phyloP scores from a whole-genome alignment of 2,797 vertebrate species.

The Taeniopygia guttata region DNA sequence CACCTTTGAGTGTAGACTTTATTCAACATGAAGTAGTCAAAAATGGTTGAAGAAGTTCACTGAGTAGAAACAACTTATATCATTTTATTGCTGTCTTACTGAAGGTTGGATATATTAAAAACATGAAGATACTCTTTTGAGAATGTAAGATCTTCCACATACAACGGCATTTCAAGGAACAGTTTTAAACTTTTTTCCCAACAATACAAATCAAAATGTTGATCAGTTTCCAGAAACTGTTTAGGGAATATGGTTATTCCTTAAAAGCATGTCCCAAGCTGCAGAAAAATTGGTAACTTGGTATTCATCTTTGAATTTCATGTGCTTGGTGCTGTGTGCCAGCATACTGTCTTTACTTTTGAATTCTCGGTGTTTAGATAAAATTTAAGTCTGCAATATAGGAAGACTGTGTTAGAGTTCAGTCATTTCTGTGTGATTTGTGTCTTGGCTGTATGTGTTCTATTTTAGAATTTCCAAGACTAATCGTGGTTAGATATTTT shows the following conservation, averaged over 20 bases:
- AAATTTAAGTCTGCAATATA: not conserved
- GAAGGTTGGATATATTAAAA: not conserved
- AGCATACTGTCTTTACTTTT: not conserved
- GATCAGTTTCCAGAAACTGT: not conserved
- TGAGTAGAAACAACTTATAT: not conserved
- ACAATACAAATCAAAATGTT: not conserved
- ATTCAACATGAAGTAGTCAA: not conserved
- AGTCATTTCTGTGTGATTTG: not conserved
- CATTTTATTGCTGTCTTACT: not conserved
- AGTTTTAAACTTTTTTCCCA: not conserved
- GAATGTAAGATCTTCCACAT: not conserved
- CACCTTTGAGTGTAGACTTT: not conserved
- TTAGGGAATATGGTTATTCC: not conserved
- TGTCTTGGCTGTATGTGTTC: not conserved
- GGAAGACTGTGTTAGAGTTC: not conserved
- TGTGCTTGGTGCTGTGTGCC: not conserved
- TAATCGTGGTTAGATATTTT: not conserved
- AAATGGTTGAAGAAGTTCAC: not conserved
- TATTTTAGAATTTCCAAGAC: not conserved
- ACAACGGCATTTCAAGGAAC: fast-evolving
- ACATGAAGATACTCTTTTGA: not conserved
- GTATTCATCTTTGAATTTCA: not conserved
- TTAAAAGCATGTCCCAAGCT: not conserved
- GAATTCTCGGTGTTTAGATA: not conserved
- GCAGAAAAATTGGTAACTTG: not conserved